Evolutionary conservation across 2,797 vertebrate species (phyloP), one percentile per base, ranked within the genome.

Genomic region (Poecile montanus): DNA sequence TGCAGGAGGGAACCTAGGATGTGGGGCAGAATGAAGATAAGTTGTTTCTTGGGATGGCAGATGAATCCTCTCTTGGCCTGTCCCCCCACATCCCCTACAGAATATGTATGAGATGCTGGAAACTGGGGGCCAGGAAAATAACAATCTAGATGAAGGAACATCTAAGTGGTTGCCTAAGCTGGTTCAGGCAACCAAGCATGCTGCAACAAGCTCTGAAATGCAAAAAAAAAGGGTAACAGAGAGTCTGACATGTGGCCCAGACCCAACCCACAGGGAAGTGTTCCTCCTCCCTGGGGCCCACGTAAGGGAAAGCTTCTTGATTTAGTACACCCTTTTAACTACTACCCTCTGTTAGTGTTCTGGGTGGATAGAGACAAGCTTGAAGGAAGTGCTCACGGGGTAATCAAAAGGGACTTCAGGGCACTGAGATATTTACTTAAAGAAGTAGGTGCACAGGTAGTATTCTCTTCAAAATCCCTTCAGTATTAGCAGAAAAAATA

Each of bases 21-120:
- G 32, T 27, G 15, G 7, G 22, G 32, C 22, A 57, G 58, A 44
- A 72, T 44, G 22, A 16, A 57, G 26, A 10, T 26, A 36, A 12
- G 5, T 29, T 17, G 4, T 40, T 32, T 48, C 22, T 50, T 65
- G 32, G 18, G 4, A 6, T 29, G 19, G 29, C 13, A 32, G 11
- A 58, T 23, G 6, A 53, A 53, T 53, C 7, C 8, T 27, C 8
- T 75, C 18, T 36, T 32, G 23, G 15, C 8, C 11, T 72, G 9
- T 13, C 3, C 63, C 27, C 10, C 4, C 42, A 30, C 4, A 29
- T 30, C 1, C 14, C 4, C 9, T 29, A 29, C 7, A 30, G 12
- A 27, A 56, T 21, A 50, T 8, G 0, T 23, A 36, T 50, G 22
- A 57, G 36, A 26, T 40, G 42, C 15, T 50, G 36, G 26, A 86